Evolutionary conservation across 2,113 vertebrate species (phyloP), one percentile per base, ranked within the genome.

Genomic region (Hydrochoerus hydrochaeris): DNA sequence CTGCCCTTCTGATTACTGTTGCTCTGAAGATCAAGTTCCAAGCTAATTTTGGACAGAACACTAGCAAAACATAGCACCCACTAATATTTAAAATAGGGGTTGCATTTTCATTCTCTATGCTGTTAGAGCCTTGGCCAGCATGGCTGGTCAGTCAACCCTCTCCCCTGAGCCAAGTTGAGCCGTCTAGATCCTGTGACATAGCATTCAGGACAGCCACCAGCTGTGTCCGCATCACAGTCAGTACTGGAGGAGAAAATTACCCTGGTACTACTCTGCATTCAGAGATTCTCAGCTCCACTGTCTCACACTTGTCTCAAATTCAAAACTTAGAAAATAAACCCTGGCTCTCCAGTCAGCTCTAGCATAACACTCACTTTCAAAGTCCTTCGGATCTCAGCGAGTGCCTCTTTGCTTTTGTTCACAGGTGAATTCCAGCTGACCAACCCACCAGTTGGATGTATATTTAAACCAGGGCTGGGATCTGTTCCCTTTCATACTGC

Each of bases 161-260:
- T 84, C 52, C 85, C 32, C 69, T 57, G 41, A 65, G 35, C 13
- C 30, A 9, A 46, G 14, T 57, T 54, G n/a, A 2, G 16, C 5
- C 77, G 54, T 57, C 38, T 13, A 52, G 46, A 32, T 41, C 32
- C 22, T 78, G 38, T 14, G 49, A 32, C 85, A 35, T 13, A 2
- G 24, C 5, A 58, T 3, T 30, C 7, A 1, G 0, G 22, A 1
- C 19, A 16, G 5, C 30, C 67, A 11, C 5, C 16, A 17, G 2
- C 22, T 62, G 13, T 24, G 26, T 58, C 65, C 57, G 1, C 10
- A 7, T 6, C 41, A 87, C 49, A 54, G 26, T 71, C n/a, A 11
- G 16, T 17, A 2, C 0, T 44, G 41, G n/a, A 57, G 26, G 57
- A 58, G 19, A 20, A 77, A 67, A 35, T 16, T 24, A 0, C 16